phyloP scores from a whole-genome alignment of 2,797 vertebrate genomes.

The Coregonus ussuriensis region DNA sequence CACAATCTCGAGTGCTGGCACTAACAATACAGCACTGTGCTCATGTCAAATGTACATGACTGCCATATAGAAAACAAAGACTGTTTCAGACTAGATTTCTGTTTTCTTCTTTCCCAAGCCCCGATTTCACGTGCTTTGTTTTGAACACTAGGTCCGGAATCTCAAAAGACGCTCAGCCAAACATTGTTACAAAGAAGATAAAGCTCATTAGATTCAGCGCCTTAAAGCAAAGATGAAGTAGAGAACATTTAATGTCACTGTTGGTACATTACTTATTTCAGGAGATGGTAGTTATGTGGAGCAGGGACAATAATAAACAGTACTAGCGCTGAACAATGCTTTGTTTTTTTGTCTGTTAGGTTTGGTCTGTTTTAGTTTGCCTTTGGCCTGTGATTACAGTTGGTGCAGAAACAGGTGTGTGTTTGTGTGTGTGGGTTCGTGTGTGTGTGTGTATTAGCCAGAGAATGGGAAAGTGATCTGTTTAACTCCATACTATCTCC shows the following conservation, averaged over 20 bases:
- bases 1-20: slow-evolving; percentile 36
- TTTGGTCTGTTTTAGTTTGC: slow-evolving; percentile 43
- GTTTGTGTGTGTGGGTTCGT: slow-evolving; percentile 10
- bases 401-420: slow-evolving; percentile 57
- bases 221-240: slow-evolving; percentile 11
- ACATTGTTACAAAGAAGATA: slow-evolving; percentile 37
- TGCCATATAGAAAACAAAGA: slow-evolving; percentile 5
- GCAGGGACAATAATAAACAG: slow-evolving; percentile 30
- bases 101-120: neutral
- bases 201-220: slow-evolving; percentile 36
- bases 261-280: slow-evolving; percentile 35
- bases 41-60: slow-evolving; percentile 25
- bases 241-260: slow-evolving; percentile 33
- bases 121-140: neutral
- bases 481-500: slow-evolving; percentile 25
- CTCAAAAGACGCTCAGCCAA: slow-evolving; percentile 19
- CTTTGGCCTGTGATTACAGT: slow-evolving; percentile 53
- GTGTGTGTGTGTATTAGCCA: slow-evolving; percentile 6
- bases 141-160: neutral
- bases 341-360: slow-evolving; percentile 44
- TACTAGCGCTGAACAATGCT: slow-evolving; percentile 36
- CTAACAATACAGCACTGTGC: slow-evolving; percentile 49
- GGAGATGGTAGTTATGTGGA: slow-evolving; percentile 36
- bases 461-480: slow-evolving; percentile 25
- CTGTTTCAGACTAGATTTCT: neutral